Percentiles rank a stretch among this genome's conserved stretches.
phyloP scores from a whole-genome alignment of 2,113 vertebrate species.

The Clarias macrocephalus region DNA sequence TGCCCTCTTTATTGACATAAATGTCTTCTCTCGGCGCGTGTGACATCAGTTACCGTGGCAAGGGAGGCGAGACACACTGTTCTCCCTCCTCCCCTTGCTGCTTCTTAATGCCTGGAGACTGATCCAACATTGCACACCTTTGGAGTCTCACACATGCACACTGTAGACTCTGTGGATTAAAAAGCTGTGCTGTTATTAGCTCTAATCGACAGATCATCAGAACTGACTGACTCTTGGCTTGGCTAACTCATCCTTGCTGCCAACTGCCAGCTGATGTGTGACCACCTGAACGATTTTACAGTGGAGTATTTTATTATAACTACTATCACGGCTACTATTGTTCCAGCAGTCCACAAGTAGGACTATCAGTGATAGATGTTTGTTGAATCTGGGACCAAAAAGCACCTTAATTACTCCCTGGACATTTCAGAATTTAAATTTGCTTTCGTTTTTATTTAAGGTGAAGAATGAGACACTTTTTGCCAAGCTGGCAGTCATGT shows the following conservation, averaged over 20 bases:
- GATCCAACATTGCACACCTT: neutral
- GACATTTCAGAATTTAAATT: neutral
- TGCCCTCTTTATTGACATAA: constrained; percentile 42
- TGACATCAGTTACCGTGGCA: constrained; percentile 37
- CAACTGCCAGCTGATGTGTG: constrained; percentile 54
- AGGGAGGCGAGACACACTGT: constrained; percentile 17
- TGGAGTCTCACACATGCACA: constrained; percentile 2
- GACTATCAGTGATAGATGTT: constrained; percentile 60
- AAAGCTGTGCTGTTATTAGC: constrained; percentile 19
- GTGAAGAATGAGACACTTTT: constrained; percentile 10
- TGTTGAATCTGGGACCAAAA: constrained; percentile 22
- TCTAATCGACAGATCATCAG: constrained; percentile 57
- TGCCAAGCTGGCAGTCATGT: neutral
- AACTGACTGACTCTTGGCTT: constrained; percentile 56
- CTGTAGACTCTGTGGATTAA: constrained; percentile 10
- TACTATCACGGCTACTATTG: constrained; percentile 13
- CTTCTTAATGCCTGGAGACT: constrained; percentile 36
- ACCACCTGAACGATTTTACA: constrained; percentile 52
- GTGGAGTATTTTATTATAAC: constrained; percentile 31
- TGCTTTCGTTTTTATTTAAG: neutral
- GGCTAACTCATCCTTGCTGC: constrained; percentile 54
- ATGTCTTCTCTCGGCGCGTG: constrained; percentile 27
- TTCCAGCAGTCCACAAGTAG: constrained; percentile 32
- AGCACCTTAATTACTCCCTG: constrained; percentile 3
- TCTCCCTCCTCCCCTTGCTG: constrained; percentile 34